Evolutionary conservation across 2,888 invertebrate species (phyloP).

Genomic region (Achlya flavicornis): DNA sequence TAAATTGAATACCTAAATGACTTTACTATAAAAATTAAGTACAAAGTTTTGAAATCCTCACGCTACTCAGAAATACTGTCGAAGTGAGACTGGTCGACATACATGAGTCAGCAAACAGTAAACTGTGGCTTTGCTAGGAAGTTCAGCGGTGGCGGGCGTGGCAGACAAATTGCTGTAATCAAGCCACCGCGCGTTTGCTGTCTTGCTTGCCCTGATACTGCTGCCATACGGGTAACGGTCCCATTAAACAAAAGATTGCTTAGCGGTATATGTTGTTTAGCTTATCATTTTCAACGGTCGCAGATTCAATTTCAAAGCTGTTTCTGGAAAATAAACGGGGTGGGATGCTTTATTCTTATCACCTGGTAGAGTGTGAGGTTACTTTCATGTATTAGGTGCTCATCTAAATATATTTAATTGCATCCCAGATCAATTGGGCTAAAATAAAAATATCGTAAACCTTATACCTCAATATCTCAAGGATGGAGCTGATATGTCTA

Average conservation of each 20-base stretch:
- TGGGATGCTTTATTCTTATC: too few species aligned
- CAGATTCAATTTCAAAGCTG: not conserved
- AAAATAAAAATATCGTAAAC: too few species aligned
- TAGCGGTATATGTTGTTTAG: constrained; percentile 18
- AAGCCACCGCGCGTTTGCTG: constrained; percentile 31
- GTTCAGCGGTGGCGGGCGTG: constrained; percentile 39
- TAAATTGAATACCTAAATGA: too few species aligned
- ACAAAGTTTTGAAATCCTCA: not conserved
- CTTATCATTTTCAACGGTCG: constrained; percentile 9
- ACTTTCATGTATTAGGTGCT: too few species aligned
- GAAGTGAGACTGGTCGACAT: not conserved
- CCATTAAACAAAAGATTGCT: constrained; percentile 26
- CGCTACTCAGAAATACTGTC: not conserved
- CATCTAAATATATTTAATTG: too few species aligned
- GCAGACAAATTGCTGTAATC: constrained; percentile 64
- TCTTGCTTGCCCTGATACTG: constrained; percentile 11
- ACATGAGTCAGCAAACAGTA: constrained; percentile 26
- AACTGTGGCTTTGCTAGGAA: constrained; percentile 30
- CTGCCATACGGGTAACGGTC: constrained; percentile 17
- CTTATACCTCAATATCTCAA: too few species aligned
- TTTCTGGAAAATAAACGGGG: constrained; percentile 18
- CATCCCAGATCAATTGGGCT: too few species aligned
- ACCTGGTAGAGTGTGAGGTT: too few species aligned
- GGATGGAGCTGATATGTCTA: too few species aligned
- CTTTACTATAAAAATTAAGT: not conserved